A percentile compares a stretch with the other conserved stretches of the same genome.
Evolutionary conservation across 2,888 invertebrate species (phyloP).

Genomic region (Catocala fraxini): DNA sequence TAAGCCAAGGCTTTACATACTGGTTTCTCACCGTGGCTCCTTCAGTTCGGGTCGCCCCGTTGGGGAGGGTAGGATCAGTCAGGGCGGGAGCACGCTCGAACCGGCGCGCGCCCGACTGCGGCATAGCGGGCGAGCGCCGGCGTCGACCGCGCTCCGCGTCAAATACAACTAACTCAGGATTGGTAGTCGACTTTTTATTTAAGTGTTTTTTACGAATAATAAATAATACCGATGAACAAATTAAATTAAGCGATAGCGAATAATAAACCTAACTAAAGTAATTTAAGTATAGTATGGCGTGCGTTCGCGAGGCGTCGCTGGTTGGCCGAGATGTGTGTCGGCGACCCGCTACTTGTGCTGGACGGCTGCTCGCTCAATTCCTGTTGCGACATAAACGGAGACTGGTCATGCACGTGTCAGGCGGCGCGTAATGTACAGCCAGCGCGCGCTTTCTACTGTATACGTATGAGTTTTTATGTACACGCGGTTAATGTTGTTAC

Average conservation of each 20-base stretch:
- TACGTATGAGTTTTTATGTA: constrained; percentile 83
- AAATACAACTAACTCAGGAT: constrained; percentile 74
- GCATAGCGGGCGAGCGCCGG: constrained; percentile 58
- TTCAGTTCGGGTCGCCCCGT: constrained; percentile 78
- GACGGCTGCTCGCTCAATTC: constrained; percentile 83
- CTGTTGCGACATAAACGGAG: constrained; percentile 88
- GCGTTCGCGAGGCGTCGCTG: constrained; percentile 82
- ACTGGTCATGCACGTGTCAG: constrained; percentile 87
- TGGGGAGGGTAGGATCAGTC: constrained; percentile 70
- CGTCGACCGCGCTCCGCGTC: constrained; percentile 69
- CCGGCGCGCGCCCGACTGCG: constrained; percentile 62
- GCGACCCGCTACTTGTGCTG: constrained; percentile 82
- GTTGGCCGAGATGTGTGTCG: constrained; percentile 82
- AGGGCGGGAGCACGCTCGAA: constrained; percentile 68
- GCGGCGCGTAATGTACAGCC: constrained; percentile 86
- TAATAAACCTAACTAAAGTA: constrained; percentile 86
- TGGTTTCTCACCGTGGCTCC: constrained; percentile 86
- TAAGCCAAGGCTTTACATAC: constrained; percentile 84
- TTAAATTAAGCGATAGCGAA: constrained; percentile 87
- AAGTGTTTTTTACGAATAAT: constrained; percentile 78
- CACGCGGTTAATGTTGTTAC: constrained; percentile 87
- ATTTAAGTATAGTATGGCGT: constrained; percentile 84
- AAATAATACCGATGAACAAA: constrained; percentile 85
- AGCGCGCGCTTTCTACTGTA: constrained; percentile 83
- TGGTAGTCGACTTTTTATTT: constrained; percentile 85